Evolutionary conservation across 2,888 invertebrate species (phyloP).

Genomic region (Patella pellucida): DNA sequence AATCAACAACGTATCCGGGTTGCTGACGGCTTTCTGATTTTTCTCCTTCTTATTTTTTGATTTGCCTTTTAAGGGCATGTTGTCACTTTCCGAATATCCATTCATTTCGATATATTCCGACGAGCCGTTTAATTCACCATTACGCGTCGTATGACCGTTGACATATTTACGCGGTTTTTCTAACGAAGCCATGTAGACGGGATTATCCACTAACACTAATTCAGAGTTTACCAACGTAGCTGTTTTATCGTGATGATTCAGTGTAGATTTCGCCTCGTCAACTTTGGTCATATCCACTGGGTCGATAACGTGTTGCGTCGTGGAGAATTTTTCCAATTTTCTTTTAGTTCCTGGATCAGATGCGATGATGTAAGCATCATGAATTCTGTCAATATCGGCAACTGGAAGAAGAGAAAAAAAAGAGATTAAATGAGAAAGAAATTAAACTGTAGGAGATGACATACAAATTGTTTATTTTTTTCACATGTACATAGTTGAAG

Average conservation of each 20-base stretch:
- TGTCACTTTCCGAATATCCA: constrained; percentile 42
- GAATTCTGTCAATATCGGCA: constrained; percentile 73
- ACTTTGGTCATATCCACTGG: constrained; percentile 94
- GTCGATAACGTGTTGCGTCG: constrained; percentile 91
- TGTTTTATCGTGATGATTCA: constrained; percentile 26
- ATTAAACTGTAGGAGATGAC: neutral
- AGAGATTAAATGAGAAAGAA: neutral
- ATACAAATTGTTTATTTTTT: neutral
- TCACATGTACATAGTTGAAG: neutral
- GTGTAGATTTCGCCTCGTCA: constrained; percentile 26
- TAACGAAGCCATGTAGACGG: constrained; percentile 20
- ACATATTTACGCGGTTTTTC: constrained; percentile 1
- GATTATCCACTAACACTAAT: constrained; percentile 27
- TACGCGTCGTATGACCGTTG: constrained; percentile 3
- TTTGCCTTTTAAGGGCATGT: constrained; percentile 34
- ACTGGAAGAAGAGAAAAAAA: constrained; percentile 43
- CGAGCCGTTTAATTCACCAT: constrained; percentile 26
- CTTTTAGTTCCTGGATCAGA: constrained; percentile 94
- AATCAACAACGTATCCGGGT: constrained; percentile 48
- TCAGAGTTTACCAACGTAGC: constrained; percentile 27
- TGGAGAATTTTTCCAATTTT: constrained; percentile 86
- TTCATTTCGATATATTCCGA: constrained; percentile 42
- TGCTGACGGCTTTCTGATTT: constrained; percentile 39
- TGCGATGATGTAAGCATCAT: constrained; percentile 98
- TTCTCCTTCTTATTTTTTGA: constrained; percentile 43